Evolutionary conservation across 2,888 invertebrate species (phyloP).

Genomic region (Drosophila maculinotata): DNA sequence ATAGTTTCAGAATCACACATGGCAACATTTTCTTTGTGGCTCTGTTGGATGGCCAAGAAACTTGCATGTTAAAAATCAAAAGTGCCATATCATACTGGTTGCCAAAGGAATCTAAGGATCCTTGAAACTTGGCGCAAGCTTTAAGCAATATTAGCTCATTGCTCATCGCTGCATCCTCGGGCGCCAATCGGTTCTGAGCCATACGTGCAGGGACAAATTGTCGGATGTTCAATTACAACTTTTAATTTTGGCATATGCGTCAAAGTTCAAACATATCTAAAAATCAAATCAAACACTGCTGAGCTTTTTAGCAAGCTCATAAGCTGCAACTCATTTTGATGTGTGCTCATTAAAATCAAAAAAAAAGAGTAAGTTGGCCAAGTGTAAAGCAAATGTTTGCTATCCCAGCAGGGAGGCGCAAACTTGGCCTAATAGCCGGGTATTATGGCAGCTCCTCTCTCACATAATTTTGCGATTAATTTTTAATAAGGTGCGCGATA

Average conservation of each 20-base stretch:
- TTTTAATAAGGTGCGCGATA: constrained; percentile 36
- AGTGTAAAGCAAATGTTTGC: constrained; percentile 63
- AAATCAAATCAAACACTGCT: background rate
- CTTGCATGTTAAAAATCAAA: constrained; percentile 34
- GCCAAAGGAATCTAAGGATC: background rate
- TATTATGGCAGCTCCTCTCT: constrained; percentile 42
- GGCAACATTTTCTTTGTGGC: constrained; percentile 31
- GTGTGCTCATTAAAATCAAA: constrained; percentile 58
- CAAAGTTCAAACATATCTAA: constrained; percentile 3
- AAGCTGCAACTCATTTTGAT: constrained; percentile 28
- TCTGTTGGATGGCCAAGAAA: constrained; percentile 30
- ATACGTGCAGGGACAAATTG: constrained; percentile 21
- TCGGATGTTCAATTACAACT: constrained; percentile 13
- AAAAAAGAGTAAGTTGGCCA: constrained; percentile 38
- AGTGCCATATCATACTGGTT: constrained; percentile 35
- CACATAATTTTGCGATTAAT: constrained; percentile 48
- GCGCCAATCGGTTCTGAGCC: constrained; percentile 41
- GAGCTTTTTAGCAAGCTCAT: background rate
- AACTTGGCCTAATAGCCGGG: constrained; percentile 53
- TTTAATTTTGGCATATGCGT: constrained; percentile 52
- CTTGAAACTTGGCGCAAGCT: constrained; percentile 33
- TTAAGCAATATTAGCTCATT: constrained; percentile 42
- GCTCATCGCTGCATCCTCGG: constrained; percentile 42
- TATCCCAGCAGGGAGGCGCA: constrained; percentile 10
- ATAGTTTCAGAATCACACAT: constrained; percentile 31